Base-by-base conservation (phyloP, 2,888 invertebrate genomes). In the Cephonodes hylas region DNA sequence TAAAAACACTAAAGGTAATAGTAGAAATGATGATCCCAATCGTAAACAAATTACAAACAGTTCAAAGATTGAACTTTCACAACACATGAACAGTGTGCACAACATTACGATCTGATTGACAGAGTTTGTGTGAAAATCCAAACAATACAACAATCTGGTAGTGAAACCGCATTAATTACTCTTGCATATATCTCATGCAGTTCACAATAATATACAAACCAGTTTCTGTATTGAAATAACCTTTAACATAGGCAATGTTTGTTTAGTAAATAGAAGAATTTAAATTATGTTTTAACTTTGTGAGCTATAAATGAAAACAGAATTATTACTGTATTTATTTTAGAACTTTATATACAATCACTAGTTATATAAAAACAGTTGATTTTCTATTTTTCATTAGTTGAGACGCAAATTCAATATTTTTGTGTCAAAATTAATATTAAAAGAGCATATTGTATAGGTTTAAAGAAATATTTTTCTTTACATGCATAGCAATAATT, bases 91-190 rank as follows among this genome's bases (percentile, higher is more conserved):
- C 60, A 38, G 15, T 18, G 18, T 42, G 22, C 58, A 64, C 46
- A 64, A 65, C 65, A 68, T 66, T 61, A 70, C 72, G 63, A 72
- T 66, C 65, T 58, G 61, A 64, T 65, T 60, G 61, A 31, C 31
- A 7, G 3, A 18, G 23, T 67, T 61, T 74, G 74, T 79, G 81
- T 67, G 79, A 80, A 79, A 64, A 65, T 46, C 22, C 38, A 61
- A 71, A 80, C 79, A 80, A 80, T 78, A 66, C 62, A 25, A 27
- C 15, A 48, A 44, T 34, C 44, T 63, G 62, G 64, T 60, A 69
- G 72, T 64, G 76, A 76, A 75, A 73, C 66, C 65, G 38, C 62
- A 61, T 58, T 57, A 58, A 62, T 63, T 44, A 62, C 58, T 53
- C 42, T 42, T 63, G 42, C 31, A 3, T 53, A 53, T 31, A 53